Evolutionary conservation across 2,888 invertebrate genomes (phyloP), one percentile per base, ranked within the genome.

Genomic region (Drosophila prolongata): DNA sequence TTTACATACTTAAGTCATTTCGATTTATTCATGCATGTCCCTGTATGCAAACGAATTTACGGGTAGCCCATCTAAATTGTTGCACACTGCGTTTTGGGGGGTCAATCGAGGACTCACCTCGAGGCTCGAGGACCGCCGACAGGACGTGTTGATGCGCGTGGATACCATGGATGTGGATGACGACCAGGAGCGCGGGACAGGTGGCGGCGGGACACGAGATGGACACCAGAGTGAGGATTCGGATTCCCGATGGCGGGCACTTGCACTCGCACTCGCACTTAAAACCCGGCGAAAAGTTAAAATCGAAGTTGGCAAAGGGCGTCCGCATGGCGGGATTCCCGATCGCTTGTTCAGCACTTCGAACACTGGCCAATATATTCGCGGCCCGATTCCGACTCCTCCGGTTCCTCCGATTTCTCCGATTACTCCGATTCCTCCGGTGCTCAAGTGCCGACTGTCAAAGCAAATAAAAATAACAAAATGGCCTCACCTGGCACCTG

Each of bases 391-490:
- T 37, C 4, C 52, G 56, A 53, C 37, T 52, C 50, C 50, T 42
- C 46, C 40, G 44, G 8, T 27, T 46, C n/a, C 44, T 47, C n/a
- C 59, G 54, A 46, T 46, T 27, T n/a, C 44, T 37, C 40, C 55
- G 71, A 69, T 49, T 56, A 53, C 77, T 65, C 65, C 52, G 68
- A 67, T 70, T 59, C 57, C 58, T 59, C 58, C 78, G 78, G 58
- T 79, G 83, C 77, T 84, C 79, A 89, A 87, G 85, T 90, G 83
- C 85, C 78, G 79, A 89, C 80, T 89, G 87, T 87, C 89, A 86
- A 89, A 80, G 86, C 77, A 79, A 89, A 90, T 90, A 90, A 89
- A 90, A 91, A 91, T 91, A 91, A 91, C 91, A 91, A 91, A 91
- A 86, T 91, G 79, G 81, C 79, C 80, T 77, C 76, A 81, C 82